Percentiles rank a stretch among this genome's conserved stretches.
phyloP scores from a whole-genome alignment of 2,113 vertebrate species.

The Rattus rattus region DNA sequence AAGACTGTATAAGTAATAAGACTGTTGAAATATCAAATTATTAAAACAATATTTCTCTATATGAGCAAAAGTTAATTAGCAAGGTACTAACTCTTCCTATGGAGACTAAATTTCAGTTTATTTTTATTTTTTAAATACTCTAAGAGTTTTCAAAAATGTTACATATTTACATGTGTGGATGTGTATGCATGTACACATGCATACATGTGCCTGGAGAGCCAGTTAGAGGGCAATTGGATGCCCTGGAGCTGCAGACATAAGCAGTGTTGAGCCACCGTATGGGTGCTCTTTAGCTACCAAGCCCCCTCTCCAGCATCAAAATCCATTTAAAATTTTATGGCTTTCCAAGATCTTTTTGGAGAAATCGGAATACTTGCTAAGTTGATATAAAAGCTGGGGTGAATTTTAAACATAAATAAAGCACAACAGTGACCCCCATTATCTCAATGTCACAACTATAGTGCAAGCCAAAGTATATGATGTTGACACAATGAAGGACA shows the following conservation, averaged over 20 bases:
- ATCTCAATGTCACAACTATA: neutral
- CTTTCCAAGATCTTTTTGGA: neutral
- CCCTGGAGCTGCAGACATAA: neutral
- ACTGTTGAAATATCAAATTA: neutral
- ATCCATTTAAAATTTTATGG: neutral
- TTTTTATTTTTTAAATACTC: neutral
- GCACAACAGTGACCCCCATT: neutral
- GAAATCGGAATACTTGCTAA: neutral
- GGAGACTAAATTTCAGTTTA: neutral
- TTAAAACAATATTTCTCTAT: neutral
- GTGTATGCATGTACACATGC: neutral
- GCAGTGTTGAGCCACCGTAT: neutral
- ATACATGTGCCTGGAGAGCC: neutral
- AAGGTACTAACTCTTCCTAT: neutral
- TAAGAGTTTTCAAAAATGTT: neutral
- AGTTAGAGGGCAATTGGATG: neutral
- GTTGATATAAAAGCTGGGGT: neutral
- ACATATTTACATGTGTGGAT: too few species aligned
- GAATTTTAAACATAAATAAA: neutral
- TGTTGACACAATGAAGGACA: neutral
- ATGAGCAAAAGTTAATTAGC: neutral
- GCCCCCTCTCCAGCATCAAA: neutral
- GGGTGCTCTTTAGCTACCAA: neutral
- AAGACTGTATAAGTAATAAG: neutral
- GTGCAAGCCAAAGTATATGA: neutral